Evolutionary conservation across 92 coral and sea anemone genomes (phyloP).

Genomic region (Anthopleura xanthogrammica): DNA sequence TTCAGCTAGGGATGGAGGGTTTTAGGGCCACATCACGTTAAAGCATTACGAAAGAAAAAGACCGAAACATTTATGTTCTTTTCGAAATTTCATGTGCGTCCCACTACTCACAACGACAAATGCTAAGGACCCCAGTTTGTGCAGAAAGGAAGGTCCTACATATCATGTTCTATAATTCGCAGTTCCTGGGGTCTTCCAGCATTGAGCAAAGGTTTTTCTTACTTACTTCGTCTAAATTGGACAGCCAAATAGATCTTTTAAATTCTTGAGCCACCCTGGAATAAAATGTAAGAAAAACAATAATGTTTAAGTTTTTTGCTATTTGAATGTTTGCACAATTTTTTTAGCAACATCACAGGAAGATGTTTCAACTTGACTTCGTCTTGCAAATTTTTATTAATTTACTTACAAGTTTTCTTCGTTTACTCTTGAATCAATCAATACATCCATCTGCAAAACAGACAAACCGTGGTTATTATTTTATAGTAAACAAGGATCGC

Average conservation of each 20-base stretch:
- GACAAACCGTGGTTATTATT: not conserved
- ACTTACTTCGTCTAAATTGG: constrained; percentile 52
- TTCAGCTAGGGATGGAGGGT: not conserved
- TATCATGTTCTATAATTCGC: too few species aligned
- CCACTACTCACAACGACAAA: too few species aligned
- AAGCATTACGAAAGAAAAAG: not conserved
- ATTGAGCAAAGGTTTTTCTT: not conserved
- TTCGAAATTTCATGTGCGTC: too few species aligned
- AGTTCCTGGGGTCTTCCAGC: too few species aligned
- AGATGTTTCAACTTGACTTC: too few species aligned
- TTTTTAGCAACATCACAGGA: too few species aligned
- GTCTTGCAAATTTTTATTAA: too few species aligned
- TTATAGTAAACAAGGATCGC: too few species aligned
- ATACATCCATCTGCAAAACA: constrained; percentile 12
- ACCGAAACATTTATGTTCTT: too few species aligned
- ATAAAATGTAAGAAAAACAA: not conserved
- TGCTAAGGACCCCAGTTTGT: too few species aligned
- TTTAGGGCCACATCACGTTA: not conserved
- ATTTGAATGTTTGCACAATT: too few species aligned
- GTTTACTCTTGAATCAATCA: constrained; percentile 21
- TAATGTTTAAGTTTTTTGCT: not conserved
- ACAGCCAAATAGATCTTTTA: constrained; percentile 61
- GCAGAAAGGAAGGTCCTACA: too few species aligned
- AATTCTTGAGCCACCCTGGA: constrained; percentile 51
- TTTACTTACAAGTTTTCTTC: constrained; percentile 31